Evolutionary conservation across 2,113 vertebrate genomes (phyloP).

Genomic region (Serinus canaria): DNA sequence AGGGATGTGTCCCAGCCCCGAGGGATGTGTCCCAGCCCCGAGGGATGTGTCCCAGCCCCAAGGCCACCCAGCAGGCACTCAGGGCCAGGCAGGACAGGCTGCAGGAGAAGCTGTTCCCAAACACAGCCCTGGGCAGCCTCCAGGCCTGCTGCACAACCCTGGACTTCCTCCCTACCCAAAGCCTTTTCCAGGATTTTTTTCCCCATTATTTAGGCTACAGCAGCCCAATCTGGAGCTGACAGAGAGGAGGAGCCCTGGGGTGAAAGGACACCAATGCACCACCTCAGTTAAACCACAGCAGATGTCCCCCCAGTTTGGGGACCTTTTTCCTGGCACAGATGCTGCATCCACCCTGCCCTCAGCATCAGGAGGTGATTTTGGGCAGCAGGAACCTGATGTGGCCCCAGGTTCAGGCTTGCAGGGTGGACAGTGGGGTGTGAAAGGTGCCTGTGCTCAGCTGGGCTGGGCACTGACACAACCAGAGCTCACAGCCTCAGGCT

Average conservation of each 20-base stretch:
- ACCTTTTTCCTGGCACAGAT: fast-evolving
- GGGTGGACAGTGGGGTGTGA: background rate
- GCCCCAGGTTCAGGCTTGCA: background rate
- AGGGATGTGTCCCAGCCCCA: background rate
- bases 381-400: background rate
- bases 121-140: background rate
- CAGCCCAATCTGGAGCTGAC: fast-evolving
- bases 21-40: background rate
- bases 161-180: background rate
- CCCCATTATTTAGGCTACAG: background rate
- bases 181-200: background rate
- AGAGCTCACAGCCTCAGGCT: background rate
- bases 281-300: background rate
- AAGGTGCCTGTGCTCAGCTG: background rate
- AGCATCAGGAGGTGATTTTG: background rate
- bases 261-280: fast-evolving
- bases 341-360: background rate
- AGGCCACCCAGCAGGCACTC: background rate
- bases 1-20: too few relatives aligned
- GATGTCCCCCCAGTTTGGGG: background rate
- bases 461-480: background rate
- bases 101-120: background rate
- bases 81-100: background rate
- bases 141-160: background rate
- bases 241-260: background rate